phyloP scores from a whole-genome alignment of 2,888 invertebrate species.

The Euphydryas editha region DNA sequence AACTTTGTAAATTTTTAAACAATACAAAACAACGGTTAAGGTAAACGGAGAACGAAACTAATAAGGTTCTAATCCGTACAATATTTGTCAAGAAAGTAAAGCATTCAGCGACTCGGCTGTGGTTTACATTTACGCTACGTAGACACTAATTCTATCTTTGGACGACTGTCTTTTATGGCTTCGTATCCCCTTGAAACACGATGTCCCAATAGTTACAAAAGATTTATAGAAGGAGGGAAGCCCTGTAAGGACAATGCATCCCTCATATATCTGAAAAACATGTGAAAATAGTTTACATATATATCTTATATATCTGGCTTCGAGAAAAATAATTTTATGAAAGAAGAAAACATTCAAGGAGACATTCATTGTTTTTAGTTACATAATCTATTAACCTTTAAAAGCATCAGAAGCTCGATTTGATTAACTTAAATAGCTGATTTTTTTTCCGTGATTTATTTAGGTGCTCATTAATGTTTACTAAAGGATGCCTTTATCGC shows the following conservation, averaged over 20 bases:
- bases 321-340: background rate
- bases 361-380: too few relatives aligned
- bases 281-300: constrained; percentile 3
- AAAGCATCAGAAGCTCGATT: too few relatives aligned
- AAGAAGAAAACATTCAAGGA: background rate
- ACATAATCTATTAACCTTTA: too few relatives aligned
- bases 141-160: constrained; percentile 58
- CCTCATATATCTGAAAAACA: constrained; percentile 30
- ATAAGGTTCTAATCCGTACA: constrained; percentile 11
- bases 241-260: constrained; percentile 44
- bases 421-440: too few relatives aligned
- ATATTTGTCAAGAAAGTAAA: constrained; percentile 24
- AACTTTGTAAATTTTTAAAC: background rate
- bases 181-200: constrained; percentile 52
- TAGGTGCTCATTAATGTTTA: too few relatives aligned
- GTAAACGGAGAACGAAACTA: background rate
- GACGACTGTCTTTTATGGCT: constrained; percentile 62
- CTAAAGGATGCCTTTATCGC: too few relatives aligned
- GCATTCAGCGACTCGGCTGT: constrained; percentile 52
- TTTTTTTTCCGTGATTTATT: too few relatives aligned
- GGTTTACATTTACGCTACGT: constrained; percentile 62
- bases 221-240: constrained; percentile 55
- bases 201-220: constrained; percentile 50
- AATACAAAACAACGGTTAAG: background rate
- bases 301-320: background rate